Evolutionary conservation across 2,113 vertebrate genomes (phyloP).

Genomic region (Apodemus sylvaticus): DNA sequence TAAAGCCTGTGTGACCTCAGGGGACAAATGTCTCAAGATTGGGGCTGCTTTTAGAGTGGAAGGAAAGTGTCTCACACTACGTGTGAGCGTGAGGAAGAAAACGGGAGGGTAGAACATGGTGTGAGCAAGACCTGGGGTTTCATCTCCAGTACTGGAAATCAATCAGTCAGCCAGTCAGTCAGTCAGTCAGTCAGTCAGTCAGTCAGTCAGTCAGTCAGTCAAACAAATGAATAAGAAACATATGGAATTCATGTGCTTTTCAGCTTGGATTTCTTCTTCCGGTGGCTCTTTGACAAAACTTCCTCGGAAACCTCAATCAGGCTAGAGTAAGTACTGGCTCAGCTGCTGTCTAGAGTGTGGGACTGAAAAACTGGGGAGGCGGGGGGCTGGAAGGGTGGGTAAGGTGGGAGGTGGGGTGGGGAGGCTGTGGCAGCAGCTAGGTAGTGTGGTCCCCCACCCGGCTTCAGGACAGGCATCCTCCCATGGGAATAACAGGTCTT

Average conservation of each 20-base stretch:
- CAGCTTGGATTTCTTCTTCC: slow-evolving; percentile 95
- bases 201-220: no score
- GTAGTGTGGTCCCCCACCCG: no score
- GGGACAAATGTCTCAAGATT: not conserved
- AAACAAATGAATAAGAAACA: not conserved
- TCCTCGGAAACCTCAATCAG: slow-evolving; percentile 86
- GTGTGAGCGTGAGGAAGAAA: not conserved
- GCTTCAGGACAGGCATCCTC: not conserved
- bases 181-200: no score
- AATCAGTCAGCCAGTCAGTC: no score
- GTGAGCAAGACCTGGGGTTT: not conserved
- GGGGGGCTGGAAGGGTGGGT: not conserved
- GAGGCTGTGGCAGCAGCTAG: no score
- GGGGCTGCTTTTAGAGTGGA: not conserved
- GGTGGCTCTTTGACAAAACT: slow-evolving; percentile 93
- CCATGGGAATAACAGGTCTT: not conserved
- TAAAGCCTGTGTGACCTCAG: not conserved
- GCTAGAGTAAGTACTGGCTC: slow-evolving; percentile 92
- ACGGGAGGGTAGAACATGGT: not conserved
- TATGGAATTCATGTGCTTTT: slow-evolving; percentile 68
- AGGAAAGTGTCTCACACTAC: not conserved
- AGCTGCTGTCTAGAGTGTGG: accelerated
- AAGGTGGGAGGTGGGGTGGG: not conserved
- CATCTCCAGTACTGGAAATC: not conserved
- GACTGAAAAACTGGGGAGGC: accelerated